Percentiles rank a stretch among this genome's conserved stretches.
These are phyloP conservation scores for Mythimna ferrago DNA, from an alignment of 2,888 invertebrate species.

Conservation along the genomic window DNA sequence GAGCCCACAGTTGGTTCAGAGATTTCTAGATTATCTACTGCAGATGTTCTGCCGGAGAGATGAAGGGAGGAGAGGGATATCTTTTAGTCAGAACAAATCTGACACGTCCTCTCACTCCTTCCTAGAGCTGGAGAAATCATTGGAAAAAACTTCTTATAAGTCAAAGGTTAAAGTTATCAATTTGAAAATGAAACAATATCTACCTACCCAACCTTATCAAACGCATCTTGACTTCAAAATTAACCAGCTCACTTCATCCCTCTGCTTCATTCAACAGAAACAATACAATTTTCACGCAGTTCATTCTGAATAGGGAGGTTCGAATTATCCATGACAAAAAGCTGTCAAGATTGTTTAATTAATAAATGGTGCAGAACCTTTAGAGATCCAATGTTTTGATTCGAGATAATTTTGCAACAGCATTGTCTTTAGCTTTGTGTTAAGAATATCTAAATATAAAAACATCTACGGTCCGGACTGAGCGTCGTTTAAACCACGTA, in stretches of 20 bases:
- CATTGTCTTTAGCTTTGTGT: slow-evolving; percentile 7
- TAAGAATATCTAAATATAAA: not conserved
- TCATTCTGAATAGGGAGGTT: slow-evolving; percentile 32
- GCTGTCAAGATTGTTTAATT: slow-evolving; percentile 28
- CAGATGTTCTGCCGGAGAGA: too few species aligned
- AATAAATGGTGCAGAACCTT: slow-evolving; percentile 50
- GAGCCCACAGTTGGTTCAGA: too few species aligned
- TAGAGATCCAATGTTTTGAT: slow-evolving; percentile 47
- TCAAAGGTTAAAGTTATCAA: too few species aligned
- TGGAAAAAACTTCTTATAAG: too few species aligned
- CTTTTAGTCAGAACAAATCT: too few species aligned
- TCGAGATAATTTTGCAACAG: slow-evolving; percentile 22
- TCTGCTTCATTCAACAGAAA: slow-evolving; percentile 27
- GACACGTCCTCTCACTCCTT: too few species aligned
- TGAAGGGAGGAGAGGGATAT: too few species aligned
- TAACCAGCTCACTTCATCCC: slow-evolving; percentile 16
- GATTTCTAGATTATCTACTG: too few species aligned
- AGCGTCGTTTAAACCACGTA: too few species aligned
- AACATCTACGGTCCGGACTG: too few species aligned
- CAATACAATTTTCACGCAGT: slow-evolving; percentile 33
- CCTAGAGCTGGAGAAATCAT: too few species aligned
- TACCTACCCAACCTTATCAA: not conserved
- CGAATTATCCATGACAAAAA: slow-evolving; percentile 42
- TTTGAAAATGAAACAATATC: slow-evolving; percentile 7
- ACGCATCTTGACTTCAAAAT: slow-evolving; percentile 32